Conservation (phyloP, 2,113 vertebrate species). For the Hippocampus abdominalis region DNA sequence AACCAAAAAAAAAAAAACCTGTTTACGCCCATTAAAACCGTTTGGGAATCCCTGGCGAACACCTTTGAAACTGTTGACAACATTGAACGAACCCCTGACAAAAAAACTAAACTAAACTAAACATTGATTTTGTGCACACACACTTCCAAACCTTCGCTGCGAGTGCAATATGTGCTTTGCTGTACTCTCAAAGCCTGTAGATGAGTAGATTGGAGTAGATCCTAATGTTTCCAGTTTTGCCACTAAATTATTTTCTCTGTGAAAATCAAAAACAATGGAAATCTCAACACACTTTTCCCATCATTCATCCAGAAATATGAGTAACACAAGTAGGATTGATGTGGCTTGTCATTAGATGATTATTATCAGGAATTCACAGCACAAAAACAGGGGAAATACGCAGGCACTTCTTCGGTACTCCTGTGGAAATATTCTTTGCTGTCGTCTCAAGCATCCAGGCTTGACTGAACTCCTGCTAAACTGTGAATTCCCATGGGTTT, state of each 20-base stretch:
- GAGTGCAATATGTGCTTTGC: no score
- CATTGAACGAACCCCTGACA: no score
- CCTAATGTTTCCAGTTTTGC: not conserved
- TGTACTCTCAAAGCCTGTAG: no score
- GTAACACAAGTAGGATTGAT: conserved; percentile 39
- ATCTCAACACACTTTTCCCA: conserved; percentile 23
- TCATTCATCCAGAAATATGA: conserved; percentile 36
- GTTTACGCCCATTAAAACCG: no score
- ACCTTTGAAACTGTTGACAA: no score
- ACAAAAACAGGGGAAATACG: not conserved
- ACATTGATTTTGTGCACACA: no score
- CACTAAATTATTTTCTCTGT: conserved; percentile 14
- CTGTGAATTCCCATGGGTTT: conserved; percentile 15
- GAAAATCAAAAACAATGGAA: conserved; percentile 40
- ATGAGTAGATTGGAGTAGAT: not conserved
- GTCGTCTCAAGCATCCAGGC: not conserved
- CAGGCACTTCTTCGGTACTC: not conserved
- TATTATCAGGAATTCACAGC: conserved; percentile 7
- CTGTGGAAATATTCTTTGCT: not conserved
- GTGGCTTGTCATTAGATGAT: conserved; percentile 31
- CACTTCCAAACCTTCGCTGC: no score
- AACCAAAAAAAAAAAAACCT: no score
- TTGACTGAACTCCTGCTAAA: not conserved
- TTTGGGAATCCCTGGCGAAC: no score
- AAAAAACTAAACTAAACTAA: no score